A percentile compares a stretch with the other conserved stretches of the same genome.
These are phyloP conservation scores for Hydractinia symbiolongicarpus DNA, from an alignment of 30 jellyfish, hydroid and myxozoan species.

Conservation along the genomic window DNA sequence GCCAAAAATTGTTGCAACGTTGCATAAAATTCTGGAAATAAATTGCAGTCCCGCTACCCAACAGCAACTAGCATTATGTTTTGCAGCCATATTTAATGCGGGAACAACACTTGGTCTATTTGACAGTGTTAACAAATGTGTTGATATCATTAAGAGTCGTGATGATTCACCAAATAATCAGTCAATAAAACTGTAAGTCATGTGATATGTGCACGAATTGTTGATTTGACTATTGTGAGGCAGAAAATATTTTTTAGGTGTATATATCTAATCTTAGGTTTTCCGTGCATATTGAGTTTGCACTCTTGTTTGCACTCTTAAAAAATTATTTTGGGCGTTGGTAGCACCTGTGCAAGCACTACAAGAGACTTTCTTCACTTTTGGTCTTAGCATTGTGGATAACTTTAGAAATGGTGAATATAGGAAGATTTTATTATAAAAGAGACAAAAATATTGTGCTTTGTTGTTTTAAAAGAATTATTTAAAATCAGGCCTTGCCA, in stretches of 20 bases:
- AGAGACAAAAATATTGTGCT: no score
- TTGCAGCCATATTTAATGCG: conserved; percentile 50
- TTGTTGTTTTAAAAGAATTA: background rate
- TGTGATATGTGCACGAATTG: background rate
- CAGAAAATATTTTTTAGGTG: background rate
- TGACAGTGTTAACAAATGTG: conserved; percentile 64
- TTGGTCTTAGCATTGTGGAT: no score
- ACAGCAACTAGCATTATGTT: conserved; percentile 71
- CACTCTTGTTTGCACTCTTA: no score
- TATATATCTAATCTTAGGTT: background rate
- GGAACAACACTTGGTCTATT: conserved; percentile 68
- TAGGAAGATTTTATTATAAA: no score
- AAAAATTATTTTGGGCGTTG: no score
- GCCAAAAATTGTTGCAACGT: conserved; percentile 54
- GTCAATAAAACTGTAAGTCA: conserved; percentile 67
- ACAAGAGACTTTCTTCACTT: no score
- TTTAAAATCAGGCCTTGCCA: no score
- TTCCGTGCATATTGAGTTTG: background rate
- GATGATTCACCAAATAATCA: conserved; percentile 65
- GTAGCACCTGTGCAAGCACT: no score
- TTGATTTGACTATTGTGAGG: background rate
- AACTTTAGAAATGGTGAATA: no score
- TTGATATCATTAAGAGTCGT: conserved; percentile 66
- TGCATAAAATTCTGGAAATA: conserved; percentile 53
- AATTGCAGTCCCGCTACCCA: conserved; percentile 90